phyloP scores from a whole-genome alignment of 2,113 vertebrate genomes.

The Aldabrachelys gigantea region DNA sequence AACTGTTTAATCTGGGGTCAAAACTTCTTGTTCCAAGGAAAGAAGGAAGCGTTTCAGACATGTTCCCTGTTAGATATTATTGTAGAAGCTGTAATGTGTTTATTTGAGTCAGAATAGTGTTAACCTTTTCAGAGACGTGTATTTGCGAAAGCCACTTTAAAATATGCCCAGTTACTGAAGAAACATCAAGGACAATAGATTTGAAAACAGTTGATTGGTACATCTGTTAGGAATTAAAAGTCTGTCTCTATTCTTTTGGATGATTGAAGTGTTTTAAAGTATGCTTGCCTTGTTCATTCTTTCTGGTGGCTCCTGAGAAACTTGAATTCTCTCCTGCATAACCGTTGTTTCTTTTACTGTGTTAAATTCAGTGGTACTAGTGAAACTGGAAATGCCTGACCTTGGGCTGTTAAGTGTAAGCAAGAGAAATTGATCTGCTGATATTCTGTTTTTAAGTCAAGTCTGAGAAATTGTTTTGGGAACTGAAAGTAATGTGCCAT shows the following conservation, averaged over 20 bases:
- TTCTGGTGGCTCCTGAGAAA: fast-evolving
- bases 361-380: fast-evolving
- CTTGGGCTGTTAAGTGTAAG: not conserved
- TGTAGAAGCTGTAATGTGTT: not conserved
- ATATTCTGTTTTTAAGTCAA: fast-evolving
- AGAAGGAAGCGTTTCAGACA: not conserved
- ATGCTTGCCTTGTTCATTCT: fast-evolving
- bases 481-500: fast-evolving
- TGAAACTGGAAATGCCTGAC: not conserved
- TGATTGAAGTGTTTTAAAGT: fast-evolving
- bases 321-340: fast-evolving
- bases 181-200: fast-evolving
- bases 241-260: not conserved
- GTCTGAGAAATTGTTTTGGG: not conserved
- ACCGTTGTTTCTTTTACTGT: fast-evolving
- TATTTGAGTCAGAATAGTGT: not conserved
- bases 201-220: not conserved
- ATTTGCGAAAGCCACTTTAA: fast-evolving
- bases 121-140: not conserved
- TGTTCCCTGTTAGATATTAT: not conserved
- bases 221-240: not conserved
- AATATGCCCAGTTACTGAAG: fast-evolving
- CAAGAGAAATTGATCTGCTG: fast-evolving
- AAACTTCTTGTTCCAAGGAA: not conserved
- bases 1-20: not conserved